Evolutionary conservation across 2,797 vertebrate species (phyloP).

Genomic region (Novumbra hubbsi): DNA sequence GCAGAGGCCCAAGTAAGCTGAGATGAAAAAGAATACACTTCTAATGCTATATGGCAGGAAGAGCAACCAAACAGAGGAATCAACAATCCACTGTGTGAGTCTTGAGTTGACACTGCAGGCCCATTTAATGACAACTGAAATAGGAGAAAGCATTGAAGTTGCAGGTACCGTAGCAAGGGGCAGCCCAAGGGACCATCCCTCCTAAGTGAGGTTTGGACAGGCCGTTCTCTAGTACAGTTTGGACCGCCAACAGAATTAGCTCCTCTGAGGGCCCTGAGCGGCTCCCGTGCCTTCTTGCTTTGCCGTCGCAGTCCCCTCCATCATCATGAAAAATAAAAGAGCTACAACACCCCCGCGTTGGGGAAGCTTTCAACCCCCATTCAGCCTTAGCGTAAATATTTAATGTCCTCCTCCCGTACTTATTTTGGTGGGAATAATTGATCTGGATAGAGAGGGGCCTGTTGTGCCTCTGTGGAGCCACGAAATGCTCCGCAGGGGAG

Average conservation of each 20-base stretch:
- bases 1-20: slow-evolving; percentile 11
- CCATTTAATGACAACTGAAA: slow-evolving; percentile 30
- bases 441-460: slow-evolving; percentile 65
- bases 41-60: slow-evolving; percentile 20
- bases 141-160: slow-evolving; percentile 13
- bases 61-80: slow-evolving; percentile 26
- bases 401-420: slow-evolving; percentile 64
- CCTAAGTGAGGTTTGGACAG: slow-evolving; percentile 29
- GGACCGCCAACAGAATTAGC: slow-evolving; percentile 53
- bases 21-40: slow-evolving; percentile 42
- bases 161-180: background rate
- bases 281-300: slow-evolving; percentile 37
- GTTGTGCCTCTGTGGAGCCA: slow-evolving; percentile 46
- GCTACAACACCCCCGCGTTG: slow-evolving; percentile 65
- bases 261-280: slow-evolving; percentile 48
- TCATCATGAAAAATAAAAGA: slow-evolving; percentile 74
- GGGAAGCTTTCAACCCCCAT: slow-evolving; percentile 69
- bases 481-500: slow-evolving; percentile 37
- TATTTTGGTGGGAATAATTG: slow-evolving; percentile 77
- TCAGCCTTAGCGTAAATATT: slow-evolving; percentile 68
- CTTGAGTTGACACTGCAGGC: slow-evolving; percentile 23
- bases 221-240: slow-evolving; percentile 31
- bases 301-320: slow-evolving; percentile 45
- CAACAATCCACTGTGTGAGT: slow-evolving; percentile 18
- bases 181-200: slow-evolving; percentile 14